phyloP scores from a whole-genome alignment of 2,113 vertebrate species.

The Thymallus thymallus region DNA sequence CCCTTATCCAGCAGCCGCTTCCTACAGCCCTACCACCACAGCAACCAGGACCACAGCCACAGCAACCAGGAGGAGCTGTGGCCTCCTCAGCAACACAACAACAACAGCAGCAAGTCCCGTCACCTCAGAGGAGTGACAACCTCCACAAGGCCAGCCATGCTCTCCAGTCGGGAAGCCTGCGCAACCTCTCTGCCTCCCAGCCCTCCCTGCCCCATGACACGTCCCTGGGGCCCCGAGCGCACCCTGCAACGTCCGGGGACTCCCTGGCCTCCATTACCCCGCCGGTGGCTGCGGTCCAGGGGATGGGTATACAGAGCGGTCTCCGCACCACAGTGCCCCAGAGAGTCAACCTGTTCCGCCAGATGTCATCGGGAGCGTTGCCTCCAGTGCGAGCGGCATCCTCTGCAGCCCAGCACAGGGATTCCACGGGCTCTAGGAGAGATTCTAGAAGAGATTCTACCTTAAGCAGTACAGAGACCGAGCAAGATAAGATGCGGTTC shows the following conservation, averaged over 20 bases:
- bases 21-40: constrained; percentile 33
- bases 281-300: constrained; percentile 69
- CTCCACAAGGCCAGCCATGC: constrained; percentile 89
- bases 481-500: constrained; percentile 94
- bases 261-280: constrained; percentile 86
- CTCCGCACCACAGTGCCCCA: constrained; percentile 82
- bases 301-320: constrained; percentile 72
- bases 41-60: constrained; percentile 52
- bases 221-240: constrained; percentile 81
- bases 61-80: constrained; percentile 44
- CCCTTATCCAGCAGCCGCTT: constrained; percentile 81
- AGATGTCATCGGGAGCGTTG: constrained; percentile 95
- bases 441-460: constrained; percentile 73
- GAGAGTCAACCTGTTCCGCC: constrained; percentile 88
- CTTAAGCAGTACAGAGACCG: constrained; percentile 89
- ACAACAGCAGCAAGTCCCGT: constrained; percentile 69
- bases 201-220: constrained; percentile 94
- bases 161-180: constrained; percentile 87
- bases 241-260: constrained; percentile 87
- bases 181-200: constrained; percentile 96
- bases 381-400: constrained; percentile 79
- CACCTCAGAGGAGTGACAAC: constrained; percentile 80
- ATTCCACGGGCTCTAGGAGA: constrained; percentile 79
- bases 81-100: constrained; percentile 56
- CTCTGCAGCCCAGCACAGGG: constrained; percentile 78